Evolutionary conservation across 2,797 vertebrate genomes (phyloP), one percentile per base, ranked within the genome.

Genomic region (Sebastes matsubarae): DNA sequence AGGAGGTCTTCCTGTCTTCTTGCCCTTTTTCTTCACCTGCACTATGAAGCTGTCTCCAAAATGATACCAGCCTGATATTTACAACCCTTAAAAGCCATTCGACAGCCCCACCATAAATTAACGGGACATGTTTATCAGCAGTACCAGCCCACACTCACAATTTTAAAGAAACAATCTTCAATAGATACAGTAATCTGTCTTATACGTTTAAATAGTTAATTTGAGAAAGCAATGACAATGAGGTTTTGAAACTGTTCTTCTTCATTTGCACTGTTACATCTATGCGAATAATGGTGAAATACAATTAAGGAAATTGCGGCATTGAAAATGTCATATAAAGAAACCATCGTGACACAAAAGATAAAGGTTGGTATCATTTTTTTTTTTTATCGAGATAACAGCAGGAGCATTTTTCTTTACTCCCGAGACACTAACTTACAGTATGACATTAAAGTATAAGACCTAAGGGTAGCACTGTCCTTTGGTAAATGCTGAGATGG

Each of bases 401-500:
- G 68, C 8, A 25, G 20, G 34, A 67, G 46, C 65, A 14, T 32
- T 78, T 75, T 63, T 85, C 30, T 57, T 42, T 18, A 72, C 57
- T 73, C 64, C 32, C 6, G 8, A 65, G 79, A 77, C 86, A 81
- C 71, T 91, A 89, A 89, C 79, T 89, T 86, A 85, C 87, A 72
- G 72, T 57, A 54, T 93, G 90, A 92, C 92, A 93, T 93, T 94
- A 91, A 90, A 88, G 83, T 69, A 81, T 72, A 82, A 85, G 85
- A 92, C 93, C 93, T 92, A 75, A 80, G 90, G 93, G 85, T 59
- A 82, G 79, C 66, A 27, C 78, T 93, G 93, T 92, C 92, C 93
- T 94, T 94, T 94, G 72, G 80, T 94, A 90, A 92, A 92, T 88
- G 92, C 93, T 94, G 93, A 94, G 87, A 9, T 74, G 75, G 93